These are phyloP conservation scores for Lindbergichthys nudifrons DNA, from an alignment of 2,797 vertebrate genomes.

Conservation along the genomic window DNA sequence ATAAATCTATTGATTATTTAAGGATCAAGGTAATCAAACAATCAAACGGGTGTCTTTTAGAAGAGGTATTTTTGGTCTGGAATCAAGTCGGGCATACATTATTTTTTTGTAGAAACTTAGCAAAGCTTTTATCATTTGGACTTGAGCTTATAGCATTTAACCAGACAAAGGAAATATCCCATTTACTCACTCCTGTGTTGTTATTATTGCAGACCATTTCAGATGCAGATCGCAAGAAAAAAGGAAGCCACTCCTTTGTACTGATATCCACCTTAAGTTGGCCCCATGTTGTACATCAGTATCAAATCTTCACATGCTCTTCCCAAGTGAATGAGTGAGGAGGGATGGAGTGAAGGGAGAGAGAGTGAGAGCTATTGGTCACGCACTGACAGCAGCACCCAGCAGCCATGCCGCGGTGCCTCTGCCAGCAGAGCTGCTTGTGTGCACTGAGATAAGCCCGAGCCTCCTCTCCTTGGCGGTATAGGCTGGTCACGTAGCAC, in stretches of 20 bases:
- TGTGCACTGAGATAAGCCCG: conserved; percentile 75
- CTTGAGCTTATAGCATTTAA: conserved; percentile 13
- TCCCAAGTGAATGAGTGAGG: conserved; percentile 23
- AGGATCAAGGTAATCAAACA: no score
- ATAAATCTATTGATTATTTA: no score
- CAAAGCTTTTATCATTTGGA: conserved; percentile 1
- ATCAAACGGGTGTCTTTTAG: not conserved
- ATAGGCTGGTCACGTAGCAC: conserved; percentile 68
- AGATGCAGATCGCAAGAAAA: conserved; percentile 12
- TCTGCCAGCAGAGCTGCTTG: conserved; percentile 76
- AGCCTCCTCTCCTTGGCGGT: conserved; percentile 64
- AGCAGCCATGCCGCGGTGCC: conserved; percentile 60
- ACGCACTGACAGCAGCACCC: conserved; percentile 67
- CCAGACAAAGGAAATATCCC: conserved; percentile 28
- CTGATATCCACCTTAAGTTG: conserved; percentile 18
- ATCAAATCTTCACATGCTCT: conserved; percentile 27
- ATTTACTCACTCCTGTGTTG: not conserved
- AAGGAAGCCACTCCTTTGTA: conserved; percentile 10
- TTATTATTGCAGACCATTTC: conserved; percentile 7
- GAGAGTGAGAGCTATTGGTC: conserved; percentile 61
- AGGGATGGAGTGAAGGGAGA: conserved; percentile 6
- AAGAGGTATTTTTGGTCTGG: not conserved
- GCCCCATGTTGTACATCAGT: conserved; percentile 22
- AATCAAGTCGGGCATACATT: not conserved
- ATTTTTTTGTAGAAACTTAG: conserved; percentile 1